Conservation (phyloP, 2,888 invertebrate species). For the Xanthia togata region DNA sequence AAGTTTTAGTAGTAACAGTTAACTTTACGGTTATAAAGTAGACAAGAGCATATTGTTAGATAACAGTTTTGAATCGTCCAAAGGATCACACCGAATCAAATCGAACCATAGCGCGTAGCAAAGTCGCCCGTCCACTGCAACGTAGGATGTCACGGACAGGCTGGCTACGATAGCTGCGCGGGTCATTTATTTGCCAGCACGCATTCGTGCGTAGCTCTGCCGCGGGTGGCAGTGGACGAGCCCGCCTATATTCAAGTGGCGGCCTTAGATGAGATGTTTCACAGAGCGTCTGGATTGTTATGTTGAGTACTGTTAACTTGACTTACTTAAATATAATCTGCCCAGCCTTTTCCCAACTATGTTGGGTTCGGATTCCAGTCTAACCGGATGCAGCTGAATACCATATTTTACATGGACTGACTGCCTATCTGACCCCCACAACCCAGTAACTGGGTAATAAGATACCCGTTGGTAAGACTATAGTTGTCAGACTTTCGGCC, state of each 20-base stretch:
- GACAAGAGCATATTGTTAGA: not conserved
- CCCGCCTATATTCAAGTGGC: too few species aligned
- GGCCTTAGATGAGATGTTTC: not conserved
- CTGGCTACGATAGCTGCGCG: too few species aligned
- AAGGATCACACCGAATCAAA: not conserved
- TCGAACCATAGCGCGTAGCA: not conserved
- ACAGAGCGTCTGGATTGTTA: not conserved
- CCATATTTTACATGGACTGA: too few species aligned
- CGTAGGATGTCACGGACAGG: not conserved
- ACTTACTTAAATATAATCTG: too few species aligned
- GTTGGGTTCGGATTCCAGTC: too few species aligned
- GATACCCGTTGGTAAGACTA: too few species aligned
- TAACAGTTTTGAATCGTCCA: not conserved
- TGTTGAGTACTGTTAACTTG: not conserved
- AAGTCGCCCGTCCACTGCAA: not conserved
- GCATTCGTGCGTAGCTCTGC: not conserved
- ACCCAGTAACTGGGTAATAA: too few species aligned
- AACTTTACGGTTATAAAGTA: not conserved
- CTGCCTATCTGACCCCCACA: too few species aligned
- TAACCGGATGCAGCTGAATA: too few species aligned
- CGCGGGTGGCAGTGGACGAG: not conserved
- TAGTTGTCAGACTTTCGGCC: too few species aligned
- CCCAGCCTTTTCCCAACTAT: too few species aligned
- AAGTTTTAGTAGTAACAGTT: not conserved
- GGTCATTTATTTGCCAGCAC: not conserved